These are phyloP conservation scores for Alectura lathami DNA, from an alignment of 2,113 vertebrate species.

Conservation along the genomic window DNA sequence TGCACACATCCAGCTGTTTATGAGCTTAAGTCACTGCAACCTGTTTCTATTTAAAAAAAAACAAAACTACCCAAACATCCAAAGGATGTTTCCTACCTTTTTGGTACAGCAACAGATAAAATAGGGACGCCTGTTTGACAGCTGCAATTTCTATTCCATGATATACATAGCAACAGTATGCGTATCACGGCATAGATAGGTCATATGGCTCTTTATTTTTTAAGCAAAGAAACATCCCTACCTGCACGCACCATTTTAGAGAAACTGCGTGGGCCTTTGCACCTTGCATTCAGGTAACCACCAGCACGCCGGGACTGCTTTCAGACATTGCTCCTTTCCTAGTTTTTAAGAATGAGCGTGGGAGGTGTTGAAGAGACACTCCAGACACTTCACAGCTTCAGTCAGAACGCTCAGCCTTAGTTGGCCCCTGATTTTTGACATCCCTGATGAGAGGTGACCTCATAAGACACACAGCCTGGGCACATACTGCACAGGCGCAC, in stretches of 20 bases:
- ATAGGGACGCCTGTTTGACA: neutral
- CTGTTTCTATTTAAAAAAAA: neutral
- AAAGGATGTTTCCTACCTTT: neutral
- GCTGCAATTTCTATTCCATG: neutral
- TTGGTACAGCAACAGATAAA: neutral
- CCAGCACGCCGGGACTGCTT: neutral
- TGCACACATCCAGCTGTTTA: neutral
- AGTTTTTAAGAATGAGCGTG: neutral
- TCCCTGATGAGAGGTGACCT: neutral
- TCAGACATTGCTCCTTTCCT: neutral
- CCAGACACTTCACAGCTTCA: neutral
- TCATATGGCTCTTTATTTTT: neutral
- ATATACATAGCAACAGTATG: fast-evolving
- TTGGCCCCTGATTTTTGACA: neutral
- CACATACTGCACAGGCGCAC: neutral
- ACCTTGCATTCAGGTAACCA: neutral
- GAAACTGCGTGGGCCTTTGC: neutral
- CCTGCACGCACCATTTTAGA: neutral
- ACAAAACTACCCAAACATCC: neutral
- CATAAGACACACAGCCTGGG: neutral
- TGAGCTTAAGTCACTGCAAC: neutral
- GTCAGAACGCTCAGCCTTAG: neutral
- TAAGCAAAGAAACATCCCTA: neutral
- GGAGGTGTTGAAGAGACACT: neutral
- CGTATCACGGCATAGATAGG: neutral